A percentile compares a stretch with the other conserved stretches of the same genome.
These are phyloP conservation scores for Camelus bactrianus DNA, from an alignment of 2,113 vertebrate genomes.

Conservation along the genomic window DNA sequence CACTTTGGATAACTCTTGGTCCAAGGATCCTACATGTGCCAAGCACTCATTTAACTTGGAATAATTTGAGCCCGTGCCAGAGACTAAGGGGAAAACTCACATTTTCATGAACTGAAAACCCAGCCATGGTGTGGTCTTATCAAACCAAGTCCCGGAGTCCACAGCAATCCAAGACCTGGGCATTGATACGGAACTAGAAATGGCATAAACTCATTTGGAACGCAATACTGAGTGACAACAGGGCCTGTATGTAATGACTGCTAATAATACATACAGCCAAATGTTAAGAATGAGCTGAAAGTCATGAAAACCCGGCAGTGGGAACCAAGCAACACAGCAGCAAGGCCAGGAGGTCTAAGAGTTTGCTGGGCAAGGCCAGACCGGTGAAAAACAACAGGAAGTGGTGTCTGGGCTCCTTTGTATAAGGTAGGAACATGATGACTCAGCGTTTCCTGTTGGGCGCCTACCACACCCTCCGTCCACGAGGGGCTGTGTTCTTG, in stretches of 20 bases:
- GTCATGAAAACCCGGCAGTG: not conserved
- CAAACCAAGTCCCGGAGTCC: not conserved
- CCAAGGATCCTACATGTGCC: not conserved
- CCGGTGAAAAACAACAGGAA: constrained; percentile 81
- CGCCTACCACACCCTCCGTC: constrained; percentile 63
- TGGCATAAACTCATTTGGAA: not conserved
- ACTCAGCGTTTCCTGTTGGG: constrained; percentile 80
- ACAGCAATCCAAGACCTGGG: not conserved
- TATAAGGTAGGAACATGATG: constrained; percentile 74
- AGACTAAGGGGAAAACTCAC: not conserved
- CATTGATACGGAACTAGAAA: not conserved
- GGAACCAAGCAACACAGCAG: not conserved
- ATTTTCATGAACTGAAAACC: constrained; percentile 14
- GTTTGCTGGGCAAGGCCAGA: constrained; percentile 29
- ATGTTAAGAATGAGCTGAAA: not conserved
- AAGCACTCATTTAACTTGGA: not conserved
- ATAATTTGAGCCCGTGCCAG: constrained; percentile 8
- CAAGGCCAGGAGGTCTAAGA: not conserved
- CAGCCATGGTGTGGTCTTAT: not conserved
- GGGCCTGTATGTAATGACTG: not conserved
- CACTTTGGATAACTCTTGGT: not conserved
- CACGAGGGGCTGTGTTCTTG: not conserved
- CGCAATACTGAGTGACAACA: not conserved
- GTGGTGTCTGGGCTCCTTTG: constrained; percentile 77
- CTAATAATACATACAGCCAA: not conserved